Conservation (phyloP, 2,797 vertebrate species). For the Macrochelys suwanniensis region DNA sequence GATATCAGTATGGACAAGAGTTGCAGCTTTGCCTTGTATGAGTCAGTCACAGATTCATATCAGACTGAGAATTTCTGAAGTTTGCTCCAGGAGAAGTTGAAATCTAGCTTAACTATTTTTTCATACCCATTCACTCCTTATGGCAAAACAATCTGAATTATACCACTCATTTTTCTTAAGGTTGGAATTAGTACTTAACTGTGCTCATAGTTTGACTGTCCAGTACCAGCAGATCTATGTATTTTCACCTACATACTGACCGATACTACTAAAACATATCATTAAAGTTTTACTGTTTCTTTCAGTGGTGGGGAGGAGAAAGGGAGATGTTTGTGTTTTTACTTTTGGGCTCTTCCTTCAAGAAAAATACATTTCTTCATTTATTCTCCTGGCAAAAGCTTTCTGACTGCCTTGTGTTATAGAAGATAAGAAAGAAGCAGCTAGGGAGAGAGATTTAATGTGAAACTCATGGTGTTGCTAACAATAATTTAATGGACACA, state of each 20-base stretch:
- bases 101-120: fast-evolving
- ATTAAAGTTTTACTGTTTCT: not conserved
- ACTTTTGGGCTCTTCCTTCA: not conserved
- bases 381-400: not conserved
- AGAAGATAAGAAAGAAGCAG: conserved; percentile 6
- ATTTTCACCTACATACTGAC: not conserved
- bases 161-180: not conserved
- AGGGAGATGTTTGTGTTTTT: not conserved
- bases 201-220: not conserved
- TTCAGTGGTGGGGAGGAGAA: not conserved
- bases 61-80: not conserved
- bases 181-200: not conserved
- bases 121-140: not conserved
- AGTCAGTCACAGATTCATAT: not conserved
- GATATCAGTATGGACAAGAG: not conserved
- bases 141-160: not conserved
- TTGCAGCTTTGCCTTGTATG: not conserved
- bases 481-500: not conserved
- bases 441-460: conserved; percentile 28
- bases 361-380: not conserved
- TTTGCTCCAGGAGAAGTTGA: not conserved
- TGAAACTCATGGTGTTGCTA: conserved; percentile 9
- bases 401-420: not conserved
- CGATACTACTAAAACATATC: not conserved
- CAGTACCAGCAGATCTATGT: not conserved